These are phyloP conservation scores for Garrulus glandarius DNA, from an alignment of 2,797 vertebrate species.

Conservation along the genomic window DNA sequence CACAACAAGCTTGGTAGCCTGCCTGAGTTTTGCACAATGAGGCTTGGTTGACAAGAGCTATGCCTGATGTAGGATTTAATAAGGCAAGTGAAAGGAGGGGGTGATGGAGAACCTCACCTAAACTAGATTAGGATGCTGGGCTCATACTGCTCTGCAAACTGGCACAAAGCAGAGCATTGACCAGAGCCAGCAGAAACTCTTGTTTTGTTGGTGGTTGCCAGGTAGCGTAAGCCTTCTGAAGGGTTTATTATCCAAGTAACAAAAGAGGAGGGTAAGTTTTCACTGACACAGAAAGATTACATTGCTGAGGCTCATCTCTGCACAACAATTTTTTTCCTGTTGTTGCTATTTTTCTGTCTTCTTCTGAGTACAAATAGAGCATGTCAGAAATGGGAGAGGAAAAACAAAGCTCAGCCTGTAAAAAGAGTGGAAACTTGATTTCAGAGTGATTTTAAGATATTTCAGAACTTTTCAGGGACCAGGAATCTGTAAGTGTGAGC, in stretches of 20 bases:
- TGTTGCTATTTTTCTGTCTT: neutral
- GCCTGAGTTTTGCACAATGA: neutral
- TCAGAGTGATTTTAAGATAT: neutral
- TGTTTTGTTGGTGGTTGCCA: slow-evolving; percentile 54
- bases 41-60: neutral
- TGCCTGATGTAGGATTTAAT: slow-evolving; percentile 14
- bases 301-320: neutral
- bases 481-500: neutral
- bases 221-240: slow-evolving; percentile 46
- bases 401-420: neutral
- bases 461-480: neutral
- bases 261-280: slow-evolving; percentile 27
- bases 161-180: slow-evolving; percentile 23
- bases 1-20: neutral
- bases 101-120: neutral
- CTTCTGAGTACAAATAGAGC: neutral
- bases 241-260: slow-evolving; percentile 42
- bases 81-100: neutral
- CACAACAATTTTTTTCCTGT: neutral
- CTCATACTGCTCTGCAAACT: neutral
- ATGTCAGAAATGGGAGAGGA: neutral
- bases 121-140: slow-evolving; percentile 31
- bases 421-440: neutral
- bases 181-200: slow-evolving; percentile 35
- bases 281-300: slow-evolving; percentile 40